phyloP scores from a whole-genome alignment of 1,140 invertebrate genomes.

The Drosophila santomea region DNA sequence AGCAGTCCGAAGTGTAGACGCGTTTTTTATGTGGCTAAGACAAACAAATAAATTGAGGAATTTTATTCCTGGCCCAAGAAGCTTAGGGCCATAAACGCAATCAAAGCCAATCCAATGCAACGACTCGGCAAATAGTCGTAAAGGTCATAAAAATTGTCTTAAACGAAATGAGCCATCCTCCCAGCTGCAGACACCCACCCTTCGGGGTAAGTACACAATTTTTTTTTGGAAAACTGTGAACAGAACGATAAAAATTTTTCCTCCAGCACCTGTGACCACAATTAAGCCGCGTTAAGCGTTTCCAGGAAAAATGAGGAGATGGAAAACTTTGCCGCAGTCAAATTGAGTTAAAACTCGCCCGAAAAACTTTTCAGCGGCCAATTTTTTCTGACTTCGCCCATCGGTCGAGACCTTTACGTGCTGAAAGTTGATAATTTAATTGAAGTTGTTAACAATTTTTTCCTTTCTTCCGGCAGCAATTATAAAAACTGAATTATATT shows the following conservation, averaged over 20 bases:
- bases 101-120: conserved; percentile 66
- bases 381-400: conserved; percentile 51
- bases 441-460: conserved; percentile 79
- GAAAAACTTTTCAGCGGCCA: conserved; percentile 53
- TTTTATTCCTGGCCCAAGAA: conserved; percentile 57
- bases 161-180: conserved; percentile 47
- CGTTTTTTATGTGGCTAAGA: conserved; percentile 62
- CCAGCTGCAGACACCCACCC: conserved; percentile 4
- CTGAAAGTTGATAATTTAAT: conserved; percentile 82
- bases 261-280: conserved; percentile 81
- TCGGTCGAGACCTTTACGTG: conserved; percentile 38
- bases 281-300: conserved; percentile 81
- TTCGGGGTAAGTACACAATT: conserved; percentile 15
- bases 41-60: conserved; percentile 76
- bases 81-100: conserved; percentile 59
- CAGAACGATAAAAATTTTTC: conserved; percentile 80
- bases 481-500: conserved; percentile 38
- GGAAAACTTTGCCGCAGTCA: conserved; percentile 66
- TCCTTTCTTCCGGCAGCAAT: conserved; percentile 19
- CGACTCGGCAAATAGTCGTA: conserved; percentile 73
- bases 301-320: conserved; percentile 32
- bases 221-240: conserved; percentile 76
- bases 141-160: conserved; percentile 80
- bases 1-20: conserved; percentile 12
- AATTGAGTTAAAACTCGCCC: conserved; percentile 72